These are phyloP conservation scores for Centrocercus urophasianus DNA, from an alignment of 2,113 vertebrate genomes.

Conservation along the genomic window DNA sequence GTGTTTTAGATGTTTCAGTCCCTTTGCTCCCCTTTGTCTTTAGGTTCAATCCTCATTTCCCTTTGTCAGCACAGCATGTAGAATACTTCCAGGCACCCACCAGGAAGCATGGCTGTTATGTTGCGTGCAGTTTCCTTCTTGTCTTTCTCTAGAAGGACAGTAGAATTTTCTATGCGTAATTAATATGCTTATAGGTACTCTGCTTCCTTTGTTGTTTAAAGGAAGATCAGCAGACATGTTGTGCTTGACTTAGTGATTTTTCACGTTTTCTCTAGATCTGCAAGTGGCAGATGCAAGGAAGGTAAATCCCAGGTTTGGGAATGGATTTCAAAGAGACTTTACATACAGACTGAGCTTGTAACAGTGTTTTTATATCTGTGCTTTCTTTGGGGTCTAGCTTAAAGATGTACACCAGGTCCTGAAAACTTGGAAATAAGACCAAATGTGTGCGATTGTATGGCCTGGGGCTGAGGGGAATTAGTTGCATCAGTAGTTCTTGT, in stretches of 20 bases:
- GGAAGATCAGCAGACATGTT: not conserved
- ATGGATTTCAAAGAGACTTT: not conserved
- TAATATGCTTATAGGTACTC: not conserved
- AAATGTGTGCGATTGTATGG: not conserved
- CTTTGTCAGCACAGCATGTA: not conserved
- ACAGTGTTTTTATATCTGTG: not conserved
- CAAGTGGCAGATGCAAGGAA: not conserved
- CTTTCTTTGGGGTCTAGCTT: constrained; percentile 9
- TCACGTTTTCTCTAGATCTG: not conserved
- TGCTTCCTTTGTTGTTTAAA: not conserved
- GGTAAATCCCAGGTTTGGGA: constrained; percentile 12
- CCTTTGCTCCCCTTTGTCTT: constrained; percentile 41
- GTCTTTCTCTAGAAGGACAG: not conserved
- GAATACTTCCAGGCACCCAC: constrained; percentile 9
- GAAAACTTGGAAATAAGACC: constrained; percentile 12
- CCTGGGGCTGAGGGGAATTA: not conserved
- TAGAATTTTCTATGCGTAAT: not conserved
- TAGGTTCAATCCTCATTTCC: constrained; percentile 28
- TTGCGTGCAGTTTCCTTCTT: not conserved
- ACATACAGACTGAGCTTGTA: not conserved
- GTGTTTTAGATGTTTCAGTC: constrained; percentile 51
- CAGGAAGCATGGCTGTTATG: not conserved
- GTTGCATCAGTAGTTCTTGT: not conserved
- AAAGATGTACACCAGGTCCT: not conserved
- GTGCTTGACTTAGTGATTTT: not conserved